phyloP scores from a whole-genome alignment of 2,113 vertebrate species.

The Apteryx mantelli region DNA sequence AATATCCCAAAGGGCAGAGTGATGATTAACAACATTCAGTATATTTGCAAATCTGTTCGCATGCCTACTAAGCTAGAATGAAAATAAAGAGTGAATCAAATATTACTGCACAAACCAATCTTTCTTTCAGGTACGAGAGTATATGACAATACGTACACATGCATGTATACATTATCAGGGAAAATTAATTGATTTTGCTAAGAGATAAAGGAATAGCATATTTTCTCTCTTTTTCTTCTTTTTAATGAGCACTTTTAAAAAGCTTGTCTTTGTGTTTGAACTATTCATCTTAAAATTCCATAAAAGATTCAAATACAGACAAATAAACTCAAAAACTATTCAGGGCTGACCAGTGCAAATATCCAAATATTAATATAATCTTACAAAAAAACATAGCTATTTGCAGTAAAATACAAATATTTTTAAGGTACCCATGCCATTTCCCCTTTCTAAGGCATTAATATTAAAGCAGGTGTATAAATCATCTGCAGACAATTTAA shows the following conservation, averaged over 20 bases:
- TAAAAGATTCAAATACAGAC: not conserved
- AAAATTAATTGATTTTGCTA: not conserved
- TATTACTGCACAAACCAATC: not conserved
- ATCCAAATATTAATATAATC: not conserved
- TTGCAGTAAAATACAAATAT: not conserved
- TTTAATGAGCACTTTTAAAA: not conserved
- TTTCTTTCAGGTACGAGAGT: not conserved
- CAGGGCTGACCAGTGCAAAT: not conserved
- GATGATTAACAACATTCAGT: not conserved
- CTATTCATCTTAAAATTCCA: not conserved
- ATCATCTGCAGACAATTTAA: not conserved
- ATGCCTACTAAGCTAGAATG: not conserved
- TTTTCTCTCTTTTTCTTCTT: not conserved
- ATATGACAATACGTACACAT: not conserved
- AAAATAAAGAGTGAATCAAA: not conserved
- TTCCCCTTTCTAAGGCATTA: not conserved
- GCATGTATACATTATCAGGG: not conserved
- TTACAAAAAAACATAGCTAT: not conserved
- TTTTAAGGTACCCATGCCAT: fast-evolving
- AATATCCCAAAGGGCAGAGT: not conserved
- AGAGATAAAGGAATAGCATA: fast-evolving
- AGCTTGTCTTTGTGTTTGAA: not conserved
- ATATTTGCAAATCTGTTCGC: not conserved
- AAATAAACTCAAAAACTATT: not conserved
- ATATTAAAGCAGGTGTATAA: not conserved